Evolutionary conservation across 2,113 vertebrate genomes (phyloP), one percentile per base, ranked within the genome.

Genomic region (Chauna torquata): DNA sequence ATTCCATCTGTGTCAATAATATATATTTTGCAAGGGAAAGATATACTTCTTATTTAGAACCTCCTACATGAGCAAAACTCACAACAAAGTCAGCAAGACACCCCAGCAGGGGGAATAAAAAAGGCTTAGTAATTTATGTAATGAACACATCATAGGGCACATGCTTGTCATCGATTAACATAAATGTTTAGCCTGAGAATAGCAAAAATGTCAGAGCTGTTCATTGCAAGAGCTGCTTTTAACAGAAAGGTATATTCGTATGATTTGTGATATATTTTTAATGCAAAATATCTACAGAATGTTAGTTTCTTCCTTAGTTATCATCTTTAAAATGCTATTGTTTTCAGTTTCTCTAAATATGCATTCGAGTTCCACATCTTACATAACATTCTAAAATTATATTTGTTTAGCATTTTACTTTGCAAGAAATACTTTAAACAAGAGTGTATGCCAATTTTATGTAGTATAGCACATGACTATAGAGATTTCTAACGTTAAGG

Each of bases 41-140:
- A 49, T 16, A 19, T 12, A 23, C 2, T 1, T 5, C 4, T 49
- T 44, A 0, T 52, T 88, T 55, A 80, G 68, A 13, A 9, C 22
- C 72, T 88, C 8, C 2, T 76, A 22, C 78, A 24, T n/a, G 4
- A 61, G 8, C 2, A 86, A 38, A 82, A 6, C 87, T 58, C 70
- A 20, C 6, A 75, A n/a, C 12, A 82, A 64, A 90, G 11, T 44
- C 32, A 42, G 7, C 18, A 79, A 54, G 25, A 84, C 6, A 64
- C 16, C 1, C 6, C 16, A 71, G 17, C 16, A 55, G 16, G 10
- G 1, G 0, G 2, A 94, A 65, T n/a, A 6, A 23, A 65, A 76
- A 66, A 45, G 6, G n/a, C 0, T 3, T 40, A 50, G 14, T 9
- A 64, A 61, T 74, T 77, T 69, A 20, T 47, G 2, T 34, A 72